phyloP scores from a whole-genome alignment of 2,888 invertebrate genomes.

The Chaetogeoica ovagalla region DNA sequence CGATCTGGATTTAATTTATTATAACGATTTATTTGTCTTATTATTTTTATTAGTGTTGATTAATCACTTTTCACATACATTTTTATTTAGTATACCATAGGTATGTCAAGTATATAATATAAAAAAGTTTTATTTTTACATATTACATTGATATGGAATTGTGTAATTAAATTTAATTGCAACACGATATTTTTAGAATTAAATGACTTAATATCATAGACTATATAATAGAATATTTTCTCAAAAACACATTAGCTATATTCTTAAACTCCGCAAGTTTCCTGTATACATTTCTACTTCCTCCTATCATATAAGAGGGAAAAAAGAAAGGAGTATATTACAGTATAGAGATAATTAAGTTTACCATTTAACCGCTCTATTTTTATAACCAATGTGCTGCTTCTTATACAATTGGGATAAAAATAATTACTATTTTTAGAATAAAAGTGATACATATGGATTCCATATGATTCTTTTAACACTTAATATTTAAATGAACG shows the following conservation, averaged over 20 bases:
- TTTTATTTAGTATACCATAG: background rate
- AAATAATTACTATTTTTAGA: slow-evolving; percentile 45
- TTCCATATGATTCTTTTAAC: slow-evolving; percentile 28
- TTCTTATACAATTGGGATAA: slow-evolving; percentile 12
- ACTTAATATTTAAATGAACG: slow-evolving; percentile 12
- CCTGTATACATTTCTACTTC: slow-evolving; percentile 18
- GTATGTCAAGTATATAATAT: background rate
- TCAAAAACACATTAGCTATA: background rate
- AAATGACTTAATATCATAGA: too few relatives aligned
- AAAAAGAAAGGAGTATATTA: slow-evolving; percentile 11
- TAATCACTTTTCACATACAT: background rate
- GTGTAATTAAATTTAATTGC: background rate
- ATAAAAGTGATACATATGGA: slow-evolving; percentile 43
- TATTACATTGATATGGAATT: background rate
- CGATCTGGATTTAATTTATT: too few relatives aligned
- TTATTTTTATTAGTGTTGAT: too few relatives aligned
- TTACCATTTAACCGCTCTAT: slow-evolving; percentile 46
- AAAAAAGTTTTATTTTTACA: background rate
- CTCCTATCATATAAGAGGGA: background rate
- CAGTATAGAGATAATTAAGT: slow-evolving; percentile 28
- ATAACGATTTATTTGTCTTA: too few relatives aligned
- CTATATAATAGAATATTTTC: background rate
- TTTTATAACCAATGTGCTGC: slow-evolving; percentile 27
- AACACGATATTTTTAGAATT: slow-evolving; percentile 6
- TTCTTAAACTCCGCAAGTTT: background rate